Evolutionary conservation across 2,113 vertebrate species (phyloP).

Genomic region (Campylorhamphus procurvoides): DNA sequence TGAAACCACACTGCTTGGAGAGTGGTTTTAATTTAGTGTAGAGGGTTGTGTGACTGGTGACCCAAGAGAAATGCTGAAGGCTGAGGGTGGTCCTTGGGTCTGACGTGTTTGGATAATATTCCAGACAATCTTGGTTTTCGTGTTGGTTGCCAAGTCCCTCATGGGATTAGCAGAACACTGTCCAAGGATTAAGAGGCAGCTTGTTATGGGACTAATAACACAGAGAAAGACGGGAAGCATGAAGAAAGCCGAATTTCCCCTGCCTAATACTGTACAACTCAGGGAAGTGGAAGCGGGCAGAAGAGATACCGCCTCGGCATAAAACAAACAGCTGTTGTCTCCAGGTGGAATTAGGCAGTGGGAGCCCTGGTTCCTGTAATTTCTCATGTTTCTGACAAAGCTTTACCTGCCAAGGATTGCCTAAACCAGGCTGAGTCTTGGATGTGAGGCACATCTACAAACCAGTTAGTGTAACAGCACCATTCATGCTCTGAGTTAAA

Average conservation of each 20-base stretch:
- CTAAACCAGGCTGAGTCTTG: background rate
- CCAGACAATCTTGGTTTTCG: background rate
- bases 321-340: background rate
- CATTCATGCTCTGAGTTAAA: background rate
- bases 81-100: conserved; percentile 30
- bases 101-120: background rate
- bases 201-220: background rate
- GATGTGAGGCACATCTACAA: background rate
- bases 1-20: background rate
- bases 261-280: background rate
- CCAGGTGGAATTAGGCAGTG: background rate
- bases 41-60: background rate
- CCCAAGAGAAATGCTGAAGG: background rate
- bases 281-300: background rate
- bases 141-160: background rate
- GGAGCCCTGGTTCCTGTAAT: background rate
- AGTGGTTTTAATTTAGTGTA: conserved; percentile 30
- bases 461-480: background rate
- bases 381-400: background rate
- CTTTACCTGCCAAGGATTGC: background rate
- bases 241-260: background rate
- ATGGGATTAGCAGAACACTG: background rate
- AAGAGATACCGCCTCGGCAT: background rate
- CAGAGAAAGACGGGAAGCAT: background rate
- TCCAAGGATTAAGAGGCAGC: background rate